phyloP scores from a whole-genome alignment of 1,140 invertebrate genomes.

The Leptinotarsa defecta region DNA sequence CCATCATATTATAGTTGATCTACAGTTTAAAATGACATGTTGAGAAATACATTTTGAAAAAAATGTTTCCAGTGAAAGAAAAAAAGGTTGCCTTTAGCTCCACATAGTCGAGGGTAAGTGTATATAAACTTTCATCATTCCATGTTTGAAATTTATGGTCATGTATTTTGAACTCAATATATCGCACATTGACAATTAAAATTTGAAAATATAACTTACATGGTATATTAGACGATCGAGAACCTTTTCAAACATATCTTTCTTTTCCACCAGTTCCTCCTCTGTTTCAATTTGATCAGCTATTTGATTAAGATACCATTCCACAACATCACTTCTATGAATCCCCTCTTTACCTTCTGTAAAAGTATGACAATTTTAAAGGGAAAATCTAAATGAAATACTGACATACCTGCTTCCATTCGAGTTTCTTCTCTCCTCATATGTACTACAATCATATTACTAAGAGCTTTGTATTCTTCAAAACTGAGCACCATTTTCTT shows the following conservation, averaged over 20 bases:
- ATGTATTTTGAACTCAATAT: too few species aligned
- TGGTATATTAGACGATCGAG: slow-evolving; percentile 91
- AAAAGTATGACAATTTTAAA: slow-evolving; percentile 32
- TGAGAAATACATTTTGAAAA: too few species aligned
- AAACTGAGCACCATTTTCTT: slow-evolving; percentile 90
- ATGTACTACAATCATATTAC: slow-evolving; percentile 88
- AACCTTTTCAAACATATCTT: slow-evolving; percentile 92
- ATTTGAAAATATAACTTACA: slow-evolving; percentile 61
- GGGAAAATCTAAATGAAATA: slow-evolving; percentile 5
- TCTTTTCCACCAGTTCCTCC: slow-evolving; percentile 87
- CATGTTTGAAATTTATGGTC: too few species aligned
- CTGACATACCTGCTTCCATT: slow-evolving; percentile 12
- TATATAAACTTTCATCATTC: too few species aligned
- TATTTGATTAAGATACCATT: slow-evolving; percentile 94
- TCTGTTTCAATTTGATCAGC: slow-evolving; percentile 88
- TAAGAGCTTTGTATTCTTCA: slow-evolving; percentile 92
- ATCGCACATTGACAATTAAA: too few species aligned
- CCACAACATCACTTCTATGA: slow-evolving; percentile 81
- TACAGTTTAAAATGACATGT: too few species aligned
- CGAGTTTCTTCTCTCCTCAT: slow-evolving; percentile 82
- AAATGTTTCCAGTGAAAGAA: too few species aligned
- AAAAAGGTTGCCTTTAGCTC: too few species aligned
- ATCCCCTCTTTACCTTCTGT: slow-evolving; percentile 66
- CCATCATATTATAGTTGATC: too few species aligned
- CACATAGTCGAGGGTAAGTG: too few species aligned